These are phyloP conservation scores for Tanypteryx hageni DNA, from an alignment of 2,888 invertebrate genomes.

Conservation along the genomic window DNA sequence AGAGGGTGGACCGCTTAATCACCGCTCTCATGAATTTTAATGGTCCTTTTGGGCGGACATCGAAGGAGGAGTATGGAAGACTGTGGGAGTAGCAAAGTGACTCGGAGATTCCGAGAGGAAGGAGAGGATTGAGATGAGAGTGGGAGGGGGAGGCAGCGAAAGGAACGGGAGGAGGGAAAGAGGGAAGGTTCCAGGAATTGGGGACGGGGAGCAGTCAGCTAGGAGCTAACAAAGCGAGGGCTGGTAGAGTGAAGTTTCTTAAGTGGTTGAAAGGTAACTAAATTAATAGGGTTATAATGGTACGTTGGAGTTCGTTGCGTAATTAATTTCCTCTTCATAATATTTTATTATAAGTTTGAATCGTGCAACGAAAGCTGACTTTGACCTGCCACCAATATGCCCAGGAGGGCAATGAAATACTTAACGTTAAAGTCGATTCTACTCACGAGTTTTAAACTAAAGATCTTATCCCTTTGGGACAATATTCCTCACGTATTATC, in stretches of 20 bases:
- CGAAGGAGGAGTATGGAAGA: not conserved
- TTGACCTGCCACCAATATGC: not conserved
- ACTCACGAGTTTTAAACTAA: no score
- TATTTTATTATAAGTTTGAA: not conserved
- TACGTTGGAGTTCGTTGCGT: not conserved
- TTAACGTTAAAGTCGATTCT: not conserved
- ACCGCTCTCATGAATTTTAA: constrained; percentile 53
- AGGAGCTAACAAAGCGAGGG: not conserved
- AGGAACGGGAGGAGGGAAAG: not conserved
- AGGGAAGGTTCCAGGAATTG: not conserved
- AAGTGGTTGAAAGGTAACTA: not conserved
- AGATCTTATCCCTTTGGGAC: no score
- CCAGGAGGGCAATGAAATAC: not conserved
- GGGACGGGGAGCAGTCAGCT: not conserved
- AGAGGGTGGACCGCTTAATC: constrained; percentile 31
- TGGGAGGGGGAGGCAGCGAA: no score
- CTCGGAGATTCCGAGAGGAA: constrained; percentile 9
- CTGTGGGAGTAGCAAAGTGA: not conserved
- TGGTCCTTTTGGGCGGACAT: constrained; percentile 26
- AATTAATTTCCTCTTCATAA: not conserved
- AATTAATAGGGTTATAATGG: not conserved
- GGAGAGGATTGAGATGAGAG: no score
- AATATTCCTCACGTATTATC: no score
- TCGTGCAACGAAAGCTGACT: not conserved
- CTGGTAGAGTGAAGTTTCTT: not conserved